Conservation (phyloP, 2,888 invertebrate species). For the Thera britannica region DNA sequence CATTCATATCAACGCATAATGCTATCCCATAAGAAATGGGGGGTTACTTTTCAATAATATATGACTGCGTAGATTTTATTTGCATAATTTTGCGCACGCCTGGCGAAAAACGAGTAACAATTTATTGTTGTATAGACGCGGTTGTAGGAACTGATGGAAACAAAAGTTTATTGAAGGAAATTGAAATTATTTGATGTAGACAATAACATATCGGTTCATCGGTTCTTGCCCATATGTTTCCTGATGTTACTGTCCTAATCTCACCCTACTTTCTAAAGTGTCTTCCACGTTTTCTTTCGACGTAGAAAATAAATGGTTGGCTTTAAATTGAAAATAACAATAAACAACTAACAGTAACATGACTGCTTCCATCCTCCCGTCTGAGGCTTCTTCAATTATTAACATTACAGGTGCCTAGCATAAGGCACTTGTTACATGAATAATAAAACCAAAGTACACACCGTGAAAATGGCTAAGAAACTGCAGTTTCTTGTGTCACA, state of each 20-base stretch:
- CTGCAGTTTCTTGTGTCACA: conserved; percentile 73
- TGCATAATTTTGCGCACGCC: conserved; percentile 56
- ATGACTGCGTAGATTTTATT: conserved; percentile 51
- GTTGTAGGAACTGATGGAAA: conserved; percentile 12
- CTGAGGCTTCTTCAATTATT: conserved; percentile 78
- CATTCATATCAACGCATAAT: conserved; percentile 75
- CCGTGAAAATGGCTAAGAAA: conserved; percentile 76
- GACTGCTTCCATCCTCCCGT: conserved; percentile 58
- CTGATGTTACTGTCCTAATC: too few species aligned
- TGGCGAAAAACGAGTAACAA: conserved; percentile 30
- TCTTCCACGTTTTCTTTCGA: too few species aligned
- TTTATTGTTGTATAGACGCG: conserved; percentile 26
- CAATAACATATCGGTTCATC: not conserved
- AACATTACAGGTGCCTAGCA: conserved; percentile 70
- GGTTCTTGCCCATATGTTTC: too few species aligned
- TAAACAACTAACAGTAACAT: conserved; percentile 50
- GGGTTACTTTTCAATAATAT: conserved; percentile 72
- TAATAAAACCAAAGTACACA: conserved; percentile 78
- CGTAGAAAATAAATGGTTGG: conserved; percentile 1
- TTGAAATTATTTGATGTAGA: not conserved
- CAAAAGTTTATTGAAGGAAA: conserved; percentile 6
- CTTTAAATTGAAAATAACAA: conserved; percentile 38
- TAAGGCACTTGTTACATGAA: conserved; percentile 77
- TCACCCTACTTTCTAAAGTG: too few species aligned
- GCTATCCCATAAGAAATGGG: conserved; percentile 63